A percentile compares a stretch with the other conserved stretches of the same genome.
Conservation (phyloP, 2,797 vertebrate genomes). For the Gastrophryne carolinensis region DNA sequence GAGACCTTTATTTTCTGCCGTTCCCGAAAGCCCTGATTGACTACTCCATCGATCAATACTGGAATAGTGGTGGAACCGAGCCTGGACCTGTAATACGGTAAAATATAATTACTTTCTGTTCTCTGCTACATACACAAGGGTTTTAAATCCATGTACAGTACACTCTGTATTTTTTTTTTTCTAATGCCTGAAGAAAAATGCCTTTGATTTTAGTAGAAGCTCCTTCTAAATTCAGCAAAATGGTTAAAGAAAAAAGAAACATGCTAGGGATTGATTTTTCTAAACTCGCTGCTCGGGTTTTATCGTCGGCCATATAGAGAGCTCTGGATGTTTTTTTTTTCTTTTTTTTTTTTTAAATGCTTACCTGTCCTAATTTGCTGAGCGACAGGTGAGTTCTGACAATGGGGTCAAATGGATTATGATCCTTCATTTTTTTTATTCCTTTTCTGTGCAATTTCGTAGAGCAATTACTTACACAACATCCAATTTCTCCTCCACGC, state of each 20-base stretch:
- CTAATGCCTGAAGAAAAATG: not conserved
- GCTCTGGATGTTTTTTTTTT: no score
- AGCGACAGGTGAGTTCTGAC: not conserved
- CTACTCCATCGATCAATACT: constrained; percentile 1
- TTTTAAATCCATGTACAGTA: not conserved
- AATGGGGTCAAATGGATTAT: constrained; percentile 14
- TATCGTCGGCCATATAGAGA: no score
- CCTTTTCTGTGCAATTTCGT: not conserved
- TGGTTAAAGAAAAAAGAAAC: not conserved
- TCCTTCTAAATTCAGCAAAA: not conserved
- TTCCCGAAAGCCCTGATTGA: not conserved
- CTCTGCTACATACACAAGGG: not conserved
- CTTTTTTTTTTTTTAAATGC: not conserved
- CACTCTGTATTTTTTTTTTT: not conserved
- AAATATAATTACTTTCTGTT: constrained; percentile 8
- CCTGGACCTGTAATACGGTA: not conserved
- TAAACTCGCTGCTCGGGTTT: not conserved
- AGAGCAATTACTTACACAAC: constrained; percentile 30
- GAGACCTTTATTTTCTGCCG: constrained; percentile 1
- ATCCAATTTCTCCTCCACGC: constrained; percentile 16
- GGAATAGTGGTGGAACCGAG: not conserved
- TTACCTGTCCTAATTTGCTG: not conserved
- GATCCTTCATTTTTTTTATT: not conserved
- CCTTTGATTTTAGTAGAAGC: not conserved
- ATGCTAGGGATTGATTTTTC: not conserved